Percentiles rank a stretch among this genome's conserved stretches.
phyloP scores from a whole-genome alignment of 2,888 invertebrate genomes.

The Dinocampus coccinellae region DNA sequence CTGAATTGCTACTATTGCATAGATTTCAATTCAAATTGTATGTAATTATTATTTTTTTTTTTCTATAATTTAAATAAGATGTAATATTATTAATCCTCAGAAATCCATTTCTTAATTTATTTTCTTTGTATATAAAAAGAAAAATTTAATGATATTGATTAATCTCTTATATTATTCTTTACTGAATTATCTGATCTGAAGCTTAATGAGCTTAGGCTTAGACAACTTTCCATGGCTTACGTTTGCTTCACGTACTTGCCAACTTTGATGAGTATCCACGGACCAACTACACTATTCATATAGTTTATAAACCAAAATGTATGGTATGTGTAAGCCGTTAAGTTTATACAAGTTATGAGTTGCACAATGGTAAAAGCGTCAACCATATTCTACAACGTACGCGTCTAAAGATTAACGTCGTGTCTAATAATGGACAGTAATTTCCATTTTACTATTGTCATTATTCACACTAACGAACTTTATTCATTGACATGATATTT shows the following conservation, averaged over 20 bases:
- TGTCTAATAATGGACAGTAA: not conserved
- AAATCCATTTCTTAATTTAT: no score
- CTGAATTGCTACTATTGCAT: no score
- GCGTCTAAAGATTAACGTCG: not conserved
- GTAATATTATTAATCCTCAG: not conserved
- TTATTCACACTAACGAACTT: not conserved
- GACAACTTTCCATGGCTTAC: not conserved
- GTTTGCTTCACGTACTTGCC: not conserved
- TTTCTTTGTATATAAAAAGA: no score
- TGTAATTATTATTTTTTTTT: no score
- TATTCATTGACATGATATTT: not conserved
- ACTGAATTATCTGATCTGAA: not conserved
- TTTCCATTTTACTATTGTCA: not conserved
- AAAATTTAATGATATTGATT: not conserved
- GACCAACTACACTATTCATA: not conserved
- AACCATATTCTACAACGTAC: not conserved
- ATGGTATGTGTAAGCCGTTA: not conserved
- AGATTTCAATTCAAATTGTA: no score
- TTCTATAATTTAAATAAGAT: no score
- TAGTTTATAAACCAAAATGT: not conserved
- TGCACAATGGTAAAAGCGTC: not conserved
- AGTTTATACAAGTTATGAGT: conserved; percentile 4
- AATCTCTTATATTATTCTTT: not conserved
- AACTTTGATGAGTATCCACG: conserved; percentile 5
- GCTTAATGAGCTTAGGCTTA: not conserved